Base-by-base conservation (phyloP, 1,140 invertebrate species). In the Meloidogyne chitwoodi region DNA sequence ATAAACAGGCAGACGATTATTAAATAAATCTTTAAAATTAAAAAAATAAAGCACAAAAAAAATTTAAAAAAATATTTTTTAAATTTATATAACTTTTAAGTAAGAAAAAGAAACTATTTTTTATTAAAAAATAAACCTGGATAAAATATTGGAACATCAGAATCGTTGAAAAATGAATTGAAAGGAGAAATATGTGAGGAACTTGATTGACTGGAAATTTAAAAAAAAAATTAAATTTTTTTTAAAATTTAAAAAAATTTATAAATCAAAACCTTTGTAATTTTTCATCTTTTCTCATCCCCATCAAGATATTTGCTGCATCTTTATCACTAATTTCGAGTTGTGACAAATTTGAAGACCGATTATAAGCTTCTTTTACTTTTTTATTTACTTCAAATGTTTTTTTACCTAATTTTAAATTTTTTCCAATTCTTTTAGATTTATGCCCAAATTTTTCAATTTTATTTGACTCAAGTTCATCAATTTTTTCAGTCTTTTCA, bases 291-390 rank as follows among this genome's bases (percentile, higher is more conserved):
- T 56, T n/a, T n/a, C 48, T 56, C 48, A 56, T 56, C 4, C 19
- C 48, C 2, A 56, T 6, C 48, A 56, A 56, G 3, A 56, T 56
- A 56, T 56, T 73, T 24, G 16, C 69, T 48, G 64, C 48, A 27
- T 66, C 29, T 0, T 24, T 19, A 14, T 66, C 19, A 16, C 26
- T 73, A 12, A 11, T 5, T 64, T 29, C 56, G 34, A 8, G n/a
- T 26, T n/a, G 19, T 0, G 24, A 19, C 4, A 41, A 19, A 31
- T 61, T 14, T 63, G 27, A 11, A 4, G 48, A 61, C 16, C 6
- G 2, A 22, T 31, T 64, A 73, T 73, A 73, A 8, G 70, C 70
- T 34, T 29, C 34, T 63, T 73, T 73, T 5, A 73, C 56, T 24
- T 26, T 10, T 38, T 61, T 64, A 38, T 73, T 34, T 10, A 73